A percentile compares a stretch with the other conserved stretches of the same genome.
Evolutionary conservation across 2,888 invertebrate species (phyloP).

Genomic region (Atrina japonica): DNA sequence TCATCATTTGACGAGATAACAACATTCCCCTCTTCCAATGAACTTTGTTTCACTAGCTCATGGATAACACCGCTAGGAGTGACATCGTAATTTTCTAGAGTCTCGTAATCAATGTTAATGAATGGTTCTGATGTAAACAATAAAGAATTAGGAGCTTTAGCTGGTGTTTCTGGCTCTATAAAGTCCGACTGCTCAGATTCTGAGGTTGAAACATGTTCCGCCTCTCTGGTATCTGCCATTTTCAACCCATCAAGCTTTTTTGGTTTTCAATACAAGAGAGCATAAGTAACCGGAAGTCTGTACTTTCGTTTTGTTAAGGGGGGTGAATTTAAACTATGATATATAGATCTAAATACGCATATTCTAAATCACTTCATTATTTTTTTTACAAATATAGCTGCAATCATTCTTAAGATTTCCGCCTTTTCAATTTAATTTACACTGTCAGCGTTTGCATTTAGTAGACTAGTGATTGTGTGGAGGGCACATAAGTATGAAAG

Average conservation of each 20-base stretch:
- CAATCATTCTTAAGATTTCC: too few species aligned
- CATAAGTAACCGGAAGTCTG: too few species aligned
- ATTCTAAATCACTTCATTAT: too few species aligned
- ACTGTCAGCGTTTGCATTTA: too few species aligned
- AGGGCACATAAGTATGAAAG: too few species aligned
- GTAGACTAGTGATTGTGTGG: too few species aligned
- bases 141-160: constrained; percentile 86
- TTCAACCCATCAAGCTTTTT: constrained; percentile 20
- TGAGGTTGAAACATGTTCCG: constrained; percentile 61
- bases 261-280: too few species aligned
- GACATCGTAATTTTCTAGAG: constrained; percentile 45
- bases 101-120: constrained; percentile 72
- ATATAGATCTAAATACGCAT: too few species aligned
- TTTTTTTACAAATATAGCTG: too few species aligned
- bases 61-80: constrained; percentile 58
- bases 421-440: too few species aligned
- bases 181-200: constrained; percentile 67
- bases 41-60: constrained; percentile 61
- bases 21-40: constrained; percentile 41
- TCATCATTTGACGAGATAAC: constrained; percentile 42
- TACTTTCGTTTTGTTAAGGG: too few species aligned
- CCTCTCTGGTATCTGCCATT: constrained; percentile 73
- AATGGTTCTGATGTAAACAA: constrained; percentile 83
- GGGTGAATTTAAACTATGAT: too few species aligned
- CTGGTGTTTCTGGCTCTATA: constrained; percentile 81